Evolutionary conservation across 2,797 vertebrate species (phyloP), one percentile per base, ranked within the genome.

Genomic region (Acestrorhynchus altus): DNA sequence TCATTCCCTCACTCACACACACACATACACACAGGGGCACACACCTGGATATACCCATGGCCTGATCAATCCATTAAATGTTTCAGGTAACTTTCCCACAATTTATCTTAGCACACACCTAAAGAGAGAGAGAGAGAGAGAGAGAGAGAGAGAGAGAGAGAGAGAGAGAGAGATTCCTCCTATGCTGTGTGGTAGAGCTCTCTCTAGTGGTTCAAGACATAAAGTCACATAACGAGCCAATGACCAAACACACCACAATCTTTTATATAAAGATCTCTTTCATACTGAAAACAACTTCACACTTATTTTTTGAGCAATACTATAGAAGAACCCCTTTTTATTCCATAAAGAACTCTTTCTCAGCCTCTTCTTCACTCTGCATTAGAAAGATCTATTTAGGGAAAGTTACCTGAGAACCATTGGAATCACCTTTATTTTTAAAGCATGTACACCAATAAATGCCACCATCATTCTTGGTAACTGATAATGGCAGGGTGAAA

Each of bases 11-110:
- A 57, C 70, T 51, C 40, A 72, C 31, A 35, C 15, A 60, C 56
- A 52, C 28, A 44, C 54, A 49, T 26, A 56, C 61, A 49, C 31
- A 52, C n/a, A 68, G 20, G 61, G 26, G 46, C 40, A 77, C 65
- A 74, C 79, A 77, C 79, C 79, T 81, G 78, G 72, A 73, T 78
- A 4, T 57, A 47, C 44, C 52, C 22, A 39, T 56, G 72, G 31
- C 51, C 28, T 0, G 65, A 76, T 65, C 60, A 59, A 79, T 65
- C 78, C 42, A 74, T 80, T 47, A 82, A 59, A 57, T 39, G 18
- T 70, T 63, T 69, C 46, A 75, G 81, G 81, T 78, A 82, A 51
- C 42, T 78, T 81, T 57, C 59, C 44, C 72, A 74, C 49, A 75
- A 28, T 74, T 20, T 46, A 64, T 74, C 39, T 63, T 40, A 24